A percentile compares a stretch with the other conserved stretches of the same genome.
phyloP scores from a whole-genome alignment of 2,113 vertebrate genomes.

The Apistogramma diplotaenia region DNA sequence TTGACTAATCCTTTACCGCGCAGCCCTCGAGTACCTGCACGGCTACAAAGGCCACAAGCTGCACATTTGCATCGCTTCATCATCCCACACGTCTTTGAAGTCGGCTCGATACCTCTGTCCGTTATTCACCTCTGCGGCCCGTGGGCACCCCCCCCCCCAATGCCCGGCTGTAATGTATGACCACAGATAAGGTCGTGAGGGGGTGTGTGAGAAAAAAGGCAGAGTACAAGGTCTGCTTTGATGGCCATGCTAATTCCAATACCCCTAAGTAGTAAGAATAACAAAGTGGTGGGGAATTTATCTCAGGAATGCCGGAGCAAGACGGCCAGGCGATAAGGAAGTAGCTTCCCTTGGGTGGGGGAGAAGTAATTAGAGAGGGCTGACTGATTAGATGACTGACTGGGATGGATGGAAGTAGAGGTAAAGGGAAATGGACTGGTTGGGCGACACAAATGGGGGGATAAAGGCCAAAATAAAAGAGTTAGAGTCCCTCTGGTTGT shows the following conservation, averaged over 20 bases:
- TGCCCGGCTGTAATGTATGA: conserved; percentile 59
- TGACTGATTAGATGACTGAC: conserved; percentile 58
- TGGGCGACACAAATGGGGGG: background rate
- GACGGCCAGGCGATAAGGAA: conserved; percentile 72
- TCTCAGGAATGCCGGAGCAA: conserved; percentile 75
- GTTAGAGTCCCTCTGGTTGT: background rate
- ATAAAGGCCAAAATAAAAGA: background rate
- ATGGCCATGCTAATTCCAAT: conserved; percentile 74
- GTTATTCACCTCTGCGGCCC: conserved; percentile 47
- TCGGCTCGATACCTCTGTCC: conserved; percentile 46
- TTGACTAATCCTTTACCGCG: conserved; percentile 18
- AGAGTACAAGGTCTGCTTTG: conserved; percentile 66
- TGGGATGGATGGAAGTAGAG: conserved; percentile 19
- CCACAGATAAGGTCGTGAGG: conserved; percentile 60
- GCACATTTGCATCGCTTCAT: conserved; percentile 36
- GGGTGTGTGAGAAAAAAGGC: conserved; percentile 42
- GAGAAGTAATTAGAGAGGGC: conserved; percentile 70
- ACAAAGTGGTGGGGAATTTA: conserved; percentile 75
- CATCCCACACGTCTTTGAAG: conserved; percentile 44
- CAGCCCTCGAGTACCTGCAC: conserved; percentile 30
- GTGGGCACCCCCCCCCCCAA: conserved; percentile 22
- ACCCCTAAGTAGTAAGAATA: conserved; percentile 75
- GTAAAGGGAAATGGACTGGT: background rate
- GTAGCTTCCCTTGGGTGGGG: conserved; percentile 70
- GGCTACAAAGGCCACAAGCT: conserved; percentile 11